Conservation (phyloP, 2,888 invertebrate genomes). For the Antheraea assamensis region DNA sequence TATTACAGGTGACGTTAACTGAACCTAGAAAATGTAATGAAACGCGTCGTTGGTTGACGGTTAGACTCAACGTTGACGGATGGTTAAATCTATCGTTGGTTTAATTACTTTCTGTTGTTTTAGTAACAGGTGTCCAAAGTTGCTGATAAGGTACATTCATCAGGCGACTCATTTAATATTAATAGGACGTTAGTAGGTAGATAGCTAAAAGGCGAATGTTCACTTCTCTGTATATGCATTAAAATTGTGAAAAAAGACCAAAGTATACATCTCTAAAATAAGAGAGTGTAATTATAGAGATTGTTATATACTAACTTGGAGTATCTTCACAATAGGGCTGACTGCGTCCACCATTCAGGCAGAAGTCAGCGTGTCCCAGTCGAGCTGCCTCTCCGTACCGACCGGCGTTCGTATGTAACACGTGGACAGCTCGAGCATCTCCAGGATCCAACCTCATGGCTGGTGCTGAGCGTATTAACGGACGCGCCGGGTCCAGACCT, state of each 20-base stretch:
- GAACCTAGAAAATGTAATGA: too few relatives aligned
- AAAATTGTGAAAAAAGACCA: not conserved
- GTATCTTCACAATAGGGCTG: slow-evolving; percentile 89
- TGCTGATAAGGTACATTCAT: too few relatives aligned
- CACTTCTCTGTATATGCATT: not conserved
- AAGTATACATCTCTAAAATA: not conserved
- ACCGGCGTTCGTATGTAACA: slow-evolving; percentile 90
- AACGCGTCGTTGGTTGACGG: too few relatives aligned
- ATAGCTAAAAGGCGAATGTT: not conserved
- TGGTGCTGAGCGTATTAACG: slow-evolving; percentile 85
- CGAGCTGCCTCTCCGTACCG: slow-evolving; percentile 89
- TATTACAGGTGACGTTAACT: too few relatives aligned
- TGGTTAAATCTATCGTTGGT: too few relatives aligned
- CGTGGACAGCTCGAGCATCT: slow-evolving; percentile 89
- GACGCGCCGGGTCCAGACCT: slow-evolving; percentile 89
- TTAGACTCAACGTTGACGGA: too few relatives aligned
- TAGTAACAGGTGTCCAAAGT: too few relatives aligned
- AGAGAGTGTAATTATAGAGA: not conserved
- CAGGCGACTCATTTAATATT: too few relatives aligned
- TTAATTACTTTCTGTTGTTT: too few relatives aligned
- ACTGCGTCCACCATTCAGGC: slow-evolving; percentile 89
- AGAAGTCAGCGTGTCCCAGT: slow-evolving; percentile 90
- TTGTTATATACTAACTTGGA: slow-evolving; percentile 77
- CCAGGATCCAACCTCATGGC: slow-evolving; percentile 86
- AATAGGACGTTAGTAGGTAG: too few relatives aligned